Evolutionary conservation across 2,888 invertebrate species (phyloP).

Genomic region (Drosophila incognita): DNA sequence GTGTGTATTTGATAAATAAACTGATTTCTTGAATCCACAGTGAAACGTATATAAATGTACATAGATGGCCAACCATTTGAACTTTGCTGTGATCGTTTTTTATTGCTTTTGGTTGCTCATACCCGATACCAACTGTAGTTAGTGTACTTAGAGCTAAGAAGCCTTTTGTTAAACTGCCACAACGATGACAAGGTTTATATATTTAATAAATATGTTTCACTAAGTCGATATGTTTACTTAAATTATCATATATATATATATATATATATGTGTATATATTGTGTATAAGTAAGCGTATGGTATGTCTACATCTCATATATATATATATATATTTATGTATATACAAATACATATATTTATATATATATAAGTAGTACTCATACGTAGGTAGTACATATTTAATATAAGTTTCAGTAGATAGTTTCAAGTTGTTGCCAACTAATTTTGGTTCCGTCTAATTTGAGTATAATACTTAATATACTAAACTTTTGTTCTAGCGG

Average conservation of each 20-base stretch:
- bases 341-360: conserved; percentile 29
- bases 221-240: conserved; percentile 57
- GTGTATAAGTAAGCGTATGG: conserved; percentile 23
- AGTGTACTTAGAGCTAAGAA: conserved; percentile 50
- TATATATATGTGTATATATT: conserved; percentile 27
- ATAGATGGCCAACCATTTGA: conserved; percentile 8
- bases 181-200: conserved; percentile 51
- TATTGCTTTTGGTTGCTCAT: conserved; percentile 48
- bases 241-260: conserved; percentile 44
- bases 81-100: conserved; percentile 15
- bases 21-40: background rate
- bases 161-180: conserved; percentile 59
- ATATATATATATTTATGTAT: conserved; percentile 21
- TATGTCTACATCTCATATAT: conserved; percentile 20
- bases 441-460: conserved; percentile 21
- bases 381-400: conserved; percentile 17
- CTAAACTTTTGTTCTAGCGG: conserved; percentile 76
- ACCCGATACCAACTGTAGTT: conserved; percentile 52
- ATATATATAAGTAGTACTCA: conserved; percentile 17
- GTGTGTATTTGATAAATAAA: background rate
- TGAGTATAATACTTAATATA: conserved; percentile 34
- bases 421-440: conserved; percentile 20
- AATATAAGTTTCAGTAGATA: conserved; percentile 24
- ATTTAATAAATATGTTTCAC: conserved; percentile 43
- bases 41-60: conserved; percentile 6